phyloP scores from a whole-genome alignment of 2,888 invertebrate species.

The Hermaeophaga mercurialis region DNA sequence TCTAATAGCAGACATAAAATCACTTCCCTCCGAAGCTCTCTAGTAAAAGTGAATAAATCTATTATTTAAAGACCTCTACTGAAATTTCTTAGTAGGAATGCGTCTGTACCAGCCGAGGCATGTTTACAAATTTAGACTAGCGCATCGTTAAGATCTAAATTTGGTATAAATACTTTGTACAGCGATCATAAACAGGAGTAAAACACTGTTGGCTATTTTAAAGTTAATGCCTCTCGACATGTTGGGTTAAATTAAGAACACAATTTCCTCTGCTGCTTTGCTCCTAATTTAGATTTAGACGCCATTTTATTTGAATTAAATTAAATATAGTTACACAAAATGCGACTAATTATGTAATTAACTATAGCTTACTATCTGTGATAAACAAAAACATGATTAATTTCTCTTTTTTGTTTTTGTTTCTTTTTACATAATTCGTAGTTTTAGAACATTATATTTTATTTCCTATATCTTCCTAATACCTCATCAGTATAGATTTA shows the following conservation, averaged over 20 bases:
- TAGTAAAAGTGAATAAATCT: constrained; percentile 24
- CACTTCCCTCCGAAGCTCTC: constrained; percentile 15
- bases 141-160: constrained; percentile 39
- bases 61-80: constrained; percentile 18
- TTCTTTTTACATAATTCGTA: no score
- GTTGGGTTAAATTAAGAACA: constrained; percentile 33
- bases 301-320: no score
- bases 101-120: constrained; percentile 14
- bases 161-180: constrained; percentile 38
- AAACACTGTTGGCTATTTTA: constrained; percentile 35
- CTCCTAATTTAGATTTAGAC: no score
- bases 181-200: constrained; percentile 38
- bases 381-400: no score
- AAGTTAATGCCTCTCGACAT: constrained; percentile 27
- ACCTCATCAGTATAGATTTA: neutral
- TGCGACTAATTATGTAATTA: no score
- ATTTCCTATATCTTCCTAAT: no score
- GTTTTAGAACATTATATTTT: no score
- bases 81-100: constrained; percentile 22
- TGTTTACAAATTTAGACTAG: constrained; percentile 34
- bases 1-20: constrained; percentile 7
- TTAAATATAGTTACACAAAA: no score
- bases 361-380: no score
- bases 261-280: constrained; percentile 13
- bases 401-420: no score